Evolutionary conservation across 2,797 vertebrate genomes (phyloP), one percentile per base, ranked within the genome.

Genomic region (Bradypus variegatus): DNA sequence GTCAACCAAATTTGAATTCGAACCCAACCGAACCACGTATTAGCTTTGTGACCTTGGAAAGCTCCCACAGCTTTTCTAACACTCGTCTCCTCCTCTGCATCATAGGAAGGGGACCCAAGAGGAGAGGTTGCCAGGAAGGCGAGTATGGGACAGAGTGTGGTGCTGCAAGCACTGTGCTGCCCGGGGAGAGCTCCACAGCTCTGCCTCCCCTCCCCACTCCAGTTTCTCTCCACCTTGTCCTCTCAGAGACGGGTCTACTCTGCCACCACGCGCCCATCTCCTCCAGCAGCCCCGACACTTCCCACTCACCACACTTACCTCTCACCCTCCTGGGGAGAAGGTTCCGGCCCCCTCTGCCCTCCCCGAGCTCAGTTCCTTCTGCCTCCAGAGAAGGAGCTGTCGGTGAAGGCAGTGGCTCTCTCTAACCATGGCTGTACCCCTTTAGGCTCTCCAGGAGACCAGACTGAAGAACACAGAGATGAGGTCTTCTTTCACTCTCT

Each of bases 111-210:
- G 4, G 0, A 3, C 4, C 21, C 6, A 8, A 19, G 29, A 64
- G 29, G 16, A 12, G 33, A 1, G 36, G n/a, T 16, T 5, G 69
- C 19, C 1, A 1, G 31, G 69, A 76, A 60, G 69, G 4, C 60
- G 18, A 31, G 21, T 14, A 14, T 25, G 10, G n/a, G 21, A 27
- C 13, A 1, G 15, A 48, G 6, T 0, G 6, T 1, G 1, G 11
- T 0, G 1, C 12, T 50, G 10, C 0, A 2, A 18, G 41, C 14
- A 2, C 8, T 2, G 21, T 0, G 3, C 65, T 11, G 8, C 33
- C 18, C 38, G 2, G 3, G 41, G 19, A 58, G 27, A 41, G 5
- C 58, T 33, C 27, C 13, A 3, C 60, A n/a, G 9, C 7, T 1
- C 11, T 23, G 6, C 45, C 23, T 4, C 11, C 14, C 27, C 33